A percentile compares a stretch with the other conserved stretches of the same genome.
phyloP scores from a whole-genome alignment of 2,113 vertebrate species.

The Actenoides lindsayi region DNA sequence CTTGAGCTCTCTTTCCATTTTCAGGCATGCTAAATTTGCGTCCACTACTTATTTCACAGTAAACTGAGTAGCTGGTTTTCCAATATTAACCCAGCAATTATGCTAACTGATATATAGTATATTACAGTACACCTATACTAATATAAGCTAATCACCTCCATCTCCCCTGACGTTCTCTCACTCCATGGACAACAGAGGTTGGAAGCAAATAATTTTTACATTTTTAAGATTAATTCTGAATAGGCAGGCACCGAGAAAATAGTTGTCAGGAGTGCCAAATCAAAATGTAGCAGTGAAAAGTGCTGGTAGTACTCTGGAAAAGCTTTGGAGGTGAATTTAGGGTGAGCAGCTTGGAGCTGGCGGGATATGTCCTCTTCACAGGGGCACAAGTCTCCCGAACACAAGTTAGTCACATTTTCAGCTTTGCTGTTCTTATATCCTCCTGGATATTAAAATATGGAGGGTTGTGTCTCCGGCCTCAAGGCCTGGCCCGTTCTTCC shows the following conservation, averaged over 20 bases:
- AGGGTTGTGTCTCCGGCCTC: neutral
- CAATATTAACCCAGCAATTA: neutral
- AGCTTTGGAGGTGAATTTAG: neutral
- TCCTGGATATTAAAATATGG: neutral
- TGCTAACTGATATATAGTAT: neutral
- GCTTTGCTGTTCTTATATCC: neutral
- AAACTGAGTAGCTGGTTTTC: neutral
- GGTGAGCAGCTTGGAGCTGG: neutral
- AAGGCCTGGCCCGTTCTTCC: neutral
- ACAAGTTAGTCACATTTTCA: neutral
- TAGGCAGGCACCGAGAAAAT: neutral
- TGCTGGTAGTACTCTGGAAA: neutral
- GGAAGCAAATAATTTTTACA: neutral
- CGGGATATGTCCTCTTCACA: neutral
- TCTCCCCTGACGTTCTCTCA: neutral
- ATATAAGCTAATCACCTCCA: neutral
- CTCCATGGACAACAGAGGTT: neutral
- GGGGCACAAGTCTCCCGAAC: neutral
- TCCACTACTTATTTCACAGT: neutral
- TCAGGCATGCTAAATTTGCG: neutral
- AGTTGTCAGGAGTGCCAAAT: neutral
- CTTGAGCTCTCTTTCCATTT: neutral
- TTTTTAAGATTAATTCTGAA: neutral
- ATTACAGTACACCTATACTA: neutral
- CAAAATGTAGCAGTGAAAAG: neutral